Evolutionary conservation across 1,140 invertebrate genomes (phyloP), one percentile per base, ranked within the genome.

Genomic region (Caenorhabditis briggsae): DNA sequence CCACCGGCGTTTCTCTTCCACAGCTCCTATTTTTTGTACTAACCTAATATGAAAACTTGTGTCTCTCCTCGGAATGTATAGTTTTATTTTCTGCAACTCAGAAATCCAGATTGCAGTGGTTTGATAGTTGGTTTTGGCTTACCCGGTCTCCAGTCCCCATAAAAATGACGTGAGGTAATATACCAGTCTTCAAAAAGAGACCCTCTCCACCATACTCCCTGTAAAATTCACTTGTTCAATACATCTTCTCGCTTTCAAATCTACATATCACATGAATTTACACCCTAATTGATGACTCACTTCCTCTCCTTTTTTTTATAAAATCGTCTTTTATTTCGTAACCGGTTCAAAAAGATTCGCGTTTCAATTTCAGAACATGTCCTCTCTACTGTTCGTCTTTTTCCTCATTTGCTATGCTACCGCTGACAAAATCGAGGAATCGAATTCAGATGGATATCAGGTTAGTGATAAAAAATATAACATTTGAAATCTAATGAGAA

Each of bases 401-500:
- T 78, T 78, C 14, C 70, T 78, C 6, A 78, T 78, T 18, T 78
- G 70, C 46, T 78, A 78, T 50, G 70, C 70, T 12, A 78, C 70
- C 2, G 70, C 70, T n/a, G 70, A 78, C 70, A 78, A 78, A 78
- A 78, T 78, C 43, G 70, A 78, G 46, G 70, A 78, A n/a, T 78
- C 46, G n/a, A 78, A 20, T 78, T 50, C 70, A 25, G 70, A 53
- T 78, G 70, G 70, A 78, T 78, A 50, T 50, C 70, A 78, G 70
- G 70, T 78, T 8, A 33, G 61, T 14, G 11, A 11, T 11, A 14
- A 50, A 11, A 14, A 50, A 50, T 14, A 11, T 50, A 11, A 53
- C 5, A 2, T 53, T 33, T 33, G 1, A 33, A 33, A 33, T 1
- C 33, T 33, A 33, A 33, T 1, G 33, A 33, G 3, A 33, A 33